Percentiles rank a stretch among this genome's conserved stretches.
These are phyloP conservation scores for Silurus asotus DNA, from an alignment of 2,113 vertebrate genomes.

Conservation along the genomic window DNA sequence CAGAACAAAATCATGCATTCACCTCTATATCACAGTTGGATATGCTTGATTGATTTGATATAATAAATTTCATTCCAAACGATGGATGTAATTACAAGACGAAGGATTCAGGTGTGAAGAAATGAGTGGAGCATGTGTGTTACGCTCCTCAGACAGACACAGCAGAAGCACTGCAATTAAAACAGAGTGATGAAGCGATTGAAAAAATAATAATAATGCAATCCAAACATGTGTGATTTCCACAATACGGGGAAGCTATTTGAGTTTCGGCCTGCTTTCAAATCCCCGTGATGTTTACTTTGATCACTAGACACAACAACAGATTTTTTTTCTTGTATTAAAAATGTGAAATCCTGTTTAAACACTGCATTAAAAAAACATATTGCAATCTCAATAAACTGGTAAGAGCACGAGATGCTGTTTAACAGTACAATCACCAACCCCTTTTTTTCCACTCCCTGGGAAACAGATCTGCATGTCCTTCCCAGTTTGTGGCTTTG, in stretches of 20 bases:
- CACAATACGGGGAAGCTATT: neutral
- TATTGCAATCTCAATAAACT: neutral
- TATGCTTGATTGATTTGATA: neutral
- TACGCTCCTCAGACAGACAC: neutral
- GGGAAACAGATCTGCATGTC: neutral
- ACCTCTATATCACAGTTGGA: neutral
- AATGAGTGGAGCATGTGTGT: neutral
- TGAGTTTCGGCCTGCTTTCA: neutral
- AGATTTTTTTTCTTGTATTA: neutral
- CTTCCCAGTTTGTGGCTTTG: neutral
- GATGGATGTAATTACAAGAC: neutral
- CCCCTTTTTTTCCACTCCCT: neutral
- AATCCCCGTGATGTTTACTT: neutral
- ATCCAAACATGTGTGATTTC: neutral
- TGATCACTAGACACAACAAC: neutral
- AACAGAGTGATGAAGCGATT: neutral
- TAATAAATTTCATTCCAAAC: neutral
- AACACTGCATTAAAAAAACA: neutral
- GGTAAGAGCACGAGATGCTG: neutral
- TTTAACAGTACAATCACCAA: neutral
- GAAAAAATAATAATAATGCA: neutral
- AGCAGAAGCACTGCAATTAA: neutral
- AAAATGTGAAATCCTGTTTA: neutral
- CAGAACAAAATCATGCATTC: neutral
- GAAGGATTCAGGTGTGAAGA: slow-evolving; percentile 3